These are phyloP conservation scores for Dicranocentrus wangi DNA, from an alignment of 2,888 invertebrate genomes.

Conservation along the genomic window DNA sequence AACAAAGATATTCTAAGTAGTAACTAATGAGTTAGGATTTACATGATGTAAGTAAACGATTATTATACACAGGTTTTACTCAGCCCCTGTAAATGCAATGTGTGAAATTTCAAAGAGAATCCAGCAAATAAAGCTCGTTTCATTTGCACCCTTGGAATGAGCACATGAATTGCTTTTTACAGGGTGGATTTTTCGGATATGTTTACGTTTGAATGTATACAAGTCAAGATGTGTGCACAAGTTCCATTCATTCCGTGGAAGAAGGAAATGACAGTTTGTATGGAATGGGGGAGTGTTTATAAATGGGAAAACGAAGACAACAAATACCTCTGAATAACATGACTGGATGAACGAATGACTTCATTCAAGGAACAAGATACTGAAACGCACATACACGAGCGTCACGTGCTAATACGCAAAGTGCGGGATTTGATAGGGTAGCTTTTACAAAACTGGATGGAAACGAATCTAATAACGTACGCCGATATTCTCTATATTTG, in stretches of 20 bases:
- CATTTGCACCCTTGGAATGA: not conserved
- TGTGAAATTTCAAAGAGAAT: not conserved
- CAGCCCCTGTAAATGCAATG: not conserved
- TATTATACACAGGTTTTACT: not conserved
- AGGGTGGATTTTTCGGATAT: no score
- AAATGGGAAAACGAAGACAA: not conserved
- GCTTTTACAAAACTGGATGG: no score
- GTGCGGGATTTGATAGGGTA: no score
- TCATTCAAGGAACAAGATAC: not conserved
- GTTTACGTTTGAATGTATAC: no score
- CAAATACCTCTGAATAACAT: not conserved
- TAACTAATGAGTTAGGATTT: slow-evolving; percentile 26
- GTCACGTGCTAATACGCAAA: no score
- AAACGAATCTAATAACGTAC: no score
- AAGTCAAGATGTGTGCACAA: no score
- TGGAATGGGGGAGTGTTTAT: slow-evolving; percentile 1
- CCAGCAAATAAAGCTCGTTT: not conserved
- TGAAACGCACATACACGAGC: no score
- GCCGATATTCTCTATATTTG: no score
- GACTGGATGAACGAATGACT: not conserved
- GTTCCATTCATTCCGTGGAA: slow-evolving; percentile 4
- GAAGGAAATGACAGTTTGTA: slow-evolving; percentile 41
- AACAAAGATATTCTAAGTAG: slow-evolving; percentile 3
- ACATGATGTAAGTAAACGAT: slow-evolving; percentile 6
- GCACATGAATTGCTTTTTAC: no score